Conservation (phyloP, 2,797 vertebrate genomes). For the Pangasius djambal region DNA sequence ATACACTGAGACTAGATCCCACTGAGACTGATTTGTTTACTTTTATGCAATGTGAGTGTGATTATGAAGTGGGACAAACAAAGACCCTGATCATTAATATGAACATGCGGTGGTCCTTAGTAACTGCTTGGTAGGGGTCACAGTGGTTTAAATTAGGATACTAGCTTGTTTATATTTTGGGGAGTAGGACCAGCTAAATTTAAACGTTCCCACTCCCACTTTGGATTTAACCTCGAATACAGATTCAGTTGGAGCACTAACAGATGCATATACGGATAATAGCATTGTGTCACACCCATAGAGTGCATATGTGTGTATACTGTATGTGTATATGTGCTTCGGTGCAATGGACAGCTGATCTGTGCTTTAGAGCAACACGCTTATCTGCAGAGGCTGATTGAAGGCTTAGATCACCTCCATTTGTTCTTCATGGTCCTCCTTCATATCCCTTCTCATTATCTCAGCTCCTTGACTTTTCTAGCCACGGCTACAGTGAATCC, state of each 20-base stretch:
- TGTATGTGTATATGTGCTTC: not conserved
- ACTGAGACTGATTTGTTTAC: not conserved
- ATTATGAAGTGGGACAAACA: not conserved
- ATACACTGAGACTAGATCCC: not conserved
- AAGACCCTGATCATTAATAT: not conserved
- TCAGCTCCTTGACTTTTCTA: slow-evolving; percentile 14
- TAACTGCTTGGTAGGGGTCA: not conserved
- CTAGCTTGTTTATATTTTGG: not conserved
- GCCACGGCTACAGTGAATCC: not conserved
- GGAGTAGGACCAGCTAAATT: not conserved
- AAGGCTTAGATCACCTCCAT: slow-evolving; percentile 52
- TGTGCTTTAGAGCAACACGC: slow-evolving; percentile 44
- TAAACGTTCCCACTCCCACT: not conserved
- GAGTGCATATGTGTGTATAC: not conserved
- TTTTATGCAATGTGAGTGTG: not conserved
- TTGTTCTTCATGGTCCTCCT: slow-evolving; percentile 39
- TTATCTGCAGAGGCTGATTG: slow-evolving; percentile 56
- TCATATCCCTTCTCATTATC: slow-evolving; percentile 27
- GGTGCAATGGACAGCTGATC: not conserved
- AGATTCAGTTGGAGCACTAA: not conserved
- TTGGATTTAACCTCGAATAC: not conserved
- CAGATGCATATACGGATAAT: not conserved
- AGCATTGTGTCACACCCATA: not conserved
- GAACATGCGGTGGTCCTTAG: not conserved
- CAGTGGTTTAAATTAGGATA: not conserved